phyloP scores from a whole-genome alignment of 2,113 vertebrate genomes.

The Stegostoma tigrinum region DNA sequence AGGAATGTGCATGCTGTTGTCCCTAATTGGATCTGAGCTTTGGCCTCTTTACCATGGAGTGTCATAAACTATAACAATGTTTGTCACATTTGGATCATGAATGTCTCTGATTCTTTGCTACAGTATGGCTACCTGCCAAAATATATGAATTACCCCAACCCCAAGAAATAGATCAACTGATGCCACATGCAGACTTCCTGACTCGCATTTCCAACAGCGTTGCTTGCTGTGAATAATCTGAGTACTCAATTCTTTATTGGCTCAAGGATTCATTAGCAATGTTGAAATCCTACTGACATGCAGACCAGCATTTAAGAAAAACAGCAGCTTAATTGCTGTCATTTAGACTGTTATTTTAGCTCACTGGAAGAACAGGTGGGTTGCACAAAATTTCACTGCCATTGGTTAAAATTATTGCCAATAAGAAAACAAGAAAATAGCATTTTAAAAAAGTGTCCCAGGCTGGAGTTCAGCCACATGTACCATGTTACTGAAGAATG shows the following conservation, averaged over 20 bases:
- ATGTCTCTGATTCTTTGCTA: not conserved
- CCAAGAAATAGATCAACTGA: not conserved
- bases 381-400: not conserved
- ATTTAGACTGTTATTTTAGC: not conserved
- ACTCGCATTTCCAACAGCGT: not conserved
- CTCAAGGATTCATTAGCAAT: not conserved
- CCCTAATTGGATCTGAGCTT: not conserved
- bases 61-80: not conserved
- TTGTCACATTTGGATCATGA: not conserved
- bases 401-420: not conserved
- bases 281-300: not conserved
- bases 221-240: not conserved
- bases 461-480: not conserved
- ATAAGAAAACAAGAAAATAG: not conserved
- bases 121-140: not conserved
- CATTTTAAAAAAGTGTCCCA: not conserved
- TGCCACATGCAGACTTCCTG: not conserved
- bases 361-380: slow-evolving; percentile 15
- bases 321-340: not conserved
- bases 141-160: not conserved
- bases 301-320: not conserved
- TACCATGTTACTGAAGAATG: not conserved
- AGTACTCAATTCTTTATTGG: not conserved
- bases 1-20: not conserved
- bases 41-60: not conserved